A percentile compares a stretch with the other conserved stretches of the same genome.
Evolutionary conservation across 2,797 vertebrate species (phyloP).

Genomic region (Pseudocheirus occidentalis): DNA sequence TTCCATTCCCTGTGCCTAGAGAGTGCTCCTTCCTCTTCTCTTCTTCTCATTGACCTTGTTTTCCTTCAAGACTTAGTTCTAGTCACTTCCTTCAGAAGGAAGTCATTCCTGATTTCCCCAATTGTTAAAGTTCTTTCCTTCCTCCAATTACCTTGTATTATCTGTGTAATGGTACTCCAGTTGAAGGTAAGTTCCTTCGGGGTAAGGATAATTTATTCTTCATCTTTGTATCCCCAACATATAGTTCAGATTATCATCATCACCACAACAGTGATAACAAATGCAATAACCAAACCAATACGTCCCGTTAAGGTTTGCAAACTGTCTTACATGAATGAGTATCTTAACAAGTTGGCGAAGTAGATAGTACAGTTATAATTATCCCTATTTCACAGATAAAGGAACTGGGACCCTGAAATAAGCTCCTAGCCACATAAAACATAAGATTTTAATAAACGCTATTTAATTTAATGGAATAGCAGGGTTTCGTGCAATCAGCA

Average conservation of each 20-base stretch:
- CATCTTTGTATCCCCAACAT: not conserved
- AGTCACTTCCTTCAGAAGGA: not conserved
- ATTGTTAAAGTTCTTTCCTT: not conserved
- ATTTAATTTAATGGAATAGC: not conserved
- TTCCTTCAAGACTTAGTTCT: not conserved
- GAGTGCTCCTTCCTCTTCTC: not conserved
- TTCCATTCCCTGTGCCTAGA: not conserved
- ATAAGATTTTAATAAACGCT: not conserved
- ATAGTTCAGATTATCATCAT: not conserved
- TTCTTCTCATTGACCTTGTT: not conserved
- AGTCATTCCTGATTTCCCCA: not conserved
- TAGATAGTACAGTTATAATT: not conserved
- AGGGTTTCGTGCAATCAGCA: not conserved
- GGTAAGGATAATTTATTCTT: not conserved
- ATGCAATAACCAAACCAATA: not conserved
- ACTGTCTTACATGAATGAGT: not conserved
- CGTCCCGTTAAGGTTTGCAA: not conserved
- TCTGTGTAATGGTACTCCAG: not conserved
- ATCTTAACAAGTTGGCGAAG: not conserved
- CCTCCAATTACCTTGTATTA: not conserved
- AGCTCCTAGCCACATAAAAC: not conserved
- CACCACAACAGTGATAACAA: not conserved
- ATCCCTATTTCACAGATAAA: not conserved
- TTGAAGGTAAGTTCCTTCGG: not conserved
- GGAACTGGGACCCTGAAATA: not conserved